These are phyloP conservation scores for Chionomys nivalis DNA, from an alignment of 2,113 vertebrate genomes.

Conservation along the genomic window DNA sequence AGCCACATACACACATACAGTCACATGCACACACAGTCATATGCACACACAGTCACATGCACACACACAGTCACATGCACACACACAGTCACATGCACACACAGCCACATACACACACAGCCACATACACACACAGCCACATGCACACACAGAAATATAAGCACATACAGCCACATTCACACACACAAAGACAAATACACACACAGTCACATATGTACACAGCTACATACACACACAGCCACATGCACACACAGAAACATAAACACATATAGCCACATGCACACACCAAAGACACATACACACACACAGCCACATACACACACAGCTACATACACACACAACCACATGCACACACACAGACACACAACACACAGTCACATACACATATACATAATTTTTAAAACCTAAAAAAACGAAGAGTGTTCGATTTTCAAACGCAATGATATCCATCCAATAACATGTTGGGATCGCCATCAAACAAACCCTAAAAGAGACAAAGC, in stretches of 20 bases:
- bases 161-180: too few relatives aligned
- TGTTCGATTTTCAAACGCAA: background rate
- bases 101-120: background rate
- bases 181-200: background rate
- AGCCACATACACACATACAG: background rate
- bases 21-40: background rate
- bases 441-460: background rate
- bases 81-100: background rate
- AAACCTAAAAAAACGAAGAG: background rate
- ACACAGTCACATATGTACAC: too few relatives aligned
- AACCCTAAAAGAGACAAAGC: background rate
- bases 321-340: background rate
- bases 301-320: background rate
- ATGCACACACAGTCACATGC: background rate
- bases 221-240: too few relatives aligned
- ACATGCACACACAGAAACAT: background rate
- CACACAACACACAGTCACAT: background rate
- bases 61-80: background rate
- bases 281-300: accelerated
- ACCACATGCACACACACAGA: background rate
- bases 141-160: background rate
- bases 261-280: background rate
- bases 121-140: background rate
- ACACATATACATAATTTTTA: background rate
- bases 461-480: background rate